phyloP scores from a whole-genome alignment of 2,113 vertebrate genomes.

The Perca flavescens region DNA sequence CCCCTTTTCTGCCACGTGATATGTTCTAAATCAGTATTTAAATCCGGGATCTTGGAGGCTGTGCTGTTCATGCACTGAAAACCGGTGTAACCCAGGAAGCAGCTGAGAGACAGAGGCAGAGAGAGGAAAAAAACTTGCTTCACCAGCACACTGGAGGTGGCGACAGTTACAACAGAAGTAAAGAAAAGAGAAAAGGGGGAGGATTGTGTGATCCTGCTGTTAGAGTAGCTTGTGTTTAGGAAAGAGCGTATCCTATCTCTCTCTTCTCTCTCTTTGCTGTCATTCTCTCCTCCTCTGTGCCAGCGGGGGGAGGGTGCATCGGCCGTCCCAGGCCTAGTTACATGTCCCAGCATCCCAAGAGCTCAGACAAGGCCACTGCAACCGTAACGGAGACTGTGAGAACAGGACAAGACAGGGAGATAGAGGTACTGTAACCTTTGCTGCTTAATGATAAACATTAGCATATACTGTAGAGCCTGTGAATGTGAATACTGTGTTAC shows the following conservation, averaged over 20 bases:
- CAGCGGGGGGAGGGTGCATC: conserved; percentile 75
- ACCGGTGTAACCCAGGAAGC: conserved; percentile 73
- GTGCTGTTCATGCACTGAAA: conserved; percentile 61
- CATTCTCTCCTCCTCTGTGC: conserved; percentile 64
- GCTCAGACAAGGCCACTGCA: conserved; percentile 67
- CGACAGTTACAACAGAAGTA: conserved; percentile 30
- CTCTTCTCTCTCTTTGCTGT: conserved; percentile 57
- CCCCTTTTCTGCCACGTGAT: conserved; percentile 76
- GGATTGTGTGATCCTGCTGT: conserved; percentile 19
- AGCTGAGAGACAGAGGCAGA: conserved; percentile 56
- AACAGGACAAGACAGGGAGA: conserved; percentile 59
- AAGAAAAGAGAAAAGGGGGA: conserved; percentile 35
- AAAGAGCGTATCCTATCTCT: conserved; percentile 18
- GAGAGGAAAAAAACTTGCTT: conserved; percentile 28
- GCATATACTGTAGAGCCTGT: conserved; percentile 3
- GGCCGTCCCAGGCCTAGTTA: conserved; percentile 78
- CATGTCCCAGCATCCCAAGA: conserved; percentile 80
- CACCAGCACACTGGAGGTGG: conserved; percentile 21
- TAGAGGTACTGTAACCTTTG: conserved; percentile 72
- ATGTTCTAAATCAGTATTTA: conserved; percentile 79
- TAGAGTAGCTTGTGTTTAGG: conserved; percentile 41
- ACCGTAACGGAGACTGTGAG: conserved; percentile 59
- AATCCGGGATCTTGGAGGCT: conserved; percentile 74
- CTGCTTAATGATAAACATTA: conserved; percentile 22
- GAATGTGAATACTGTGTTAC: conserved; percentile 5